phyloP scores from a whole-genome alignment of 2,888 invertebrate genomes.

The Eupeodes luniger region DNA sequence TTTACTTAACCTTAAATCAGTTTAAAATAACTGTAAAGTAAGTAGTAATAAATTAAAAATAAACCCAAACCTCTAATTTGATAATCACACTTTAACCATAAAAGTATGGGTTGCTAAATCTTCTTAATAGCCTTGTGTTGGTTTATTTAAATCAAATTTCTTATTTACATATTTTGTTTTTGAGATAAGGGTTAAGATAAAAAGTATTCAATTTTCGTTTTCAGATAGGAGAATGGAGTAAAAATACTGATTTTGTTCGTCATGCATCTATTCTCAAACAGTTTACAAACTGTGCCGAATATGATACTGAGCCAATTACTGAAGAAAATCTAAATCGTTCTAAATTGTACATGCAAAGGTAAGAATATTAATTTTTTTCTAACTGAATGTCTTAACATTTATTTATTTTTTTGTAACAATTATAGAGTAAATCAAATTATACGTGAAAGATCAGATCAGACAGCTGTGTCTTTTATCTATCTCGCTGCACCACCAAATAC shows the following conservation, averaged over 20 bases:
- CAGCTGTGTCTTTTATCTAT: conserved; percentile 96
- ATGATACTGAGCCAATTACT: conserved; percentile 79
- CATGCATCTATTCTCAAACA: conserved; percentile 82
- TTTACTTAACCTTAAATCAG: no score
- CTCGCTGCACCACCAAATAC: conserved; percentile 92
- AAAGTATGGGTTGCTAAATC: no score
- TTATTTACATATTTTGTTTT: no score
- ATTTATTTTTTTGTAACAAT: conserved; percentile 32
- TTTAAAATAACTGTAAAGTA: no score
- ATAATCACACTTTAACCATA: no score
- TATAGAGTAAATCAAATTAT: conserved; percentile 91
- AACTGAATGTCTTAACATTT: neutral
- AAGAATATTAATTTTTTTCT: conserved; percentile 62
- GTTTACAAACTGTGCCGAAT: conserved; percentile 82
- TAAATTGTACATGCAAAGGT: conserved; percentile 85
- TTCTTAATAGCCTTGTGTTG: no score
- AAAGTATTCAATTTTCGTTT: conserved; percentile 6
- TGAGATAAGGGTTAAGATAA: no score
- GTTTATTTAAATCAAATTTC: no score
- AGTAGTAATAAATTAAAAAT: no score
- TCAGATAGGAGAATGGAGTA: conserved; percentile 87
- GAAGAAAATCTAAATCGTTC: conserved; percentile 85
- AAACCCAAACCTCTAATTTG: no score
- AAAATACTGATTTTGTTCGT: conserved; percentile 85
- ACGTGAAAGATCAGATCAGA: conserved; percentile 88